Base-by-base conservation (phyloP, 2,113 vertebrate species). In the Gopherus flavomarginatus region DNA sequence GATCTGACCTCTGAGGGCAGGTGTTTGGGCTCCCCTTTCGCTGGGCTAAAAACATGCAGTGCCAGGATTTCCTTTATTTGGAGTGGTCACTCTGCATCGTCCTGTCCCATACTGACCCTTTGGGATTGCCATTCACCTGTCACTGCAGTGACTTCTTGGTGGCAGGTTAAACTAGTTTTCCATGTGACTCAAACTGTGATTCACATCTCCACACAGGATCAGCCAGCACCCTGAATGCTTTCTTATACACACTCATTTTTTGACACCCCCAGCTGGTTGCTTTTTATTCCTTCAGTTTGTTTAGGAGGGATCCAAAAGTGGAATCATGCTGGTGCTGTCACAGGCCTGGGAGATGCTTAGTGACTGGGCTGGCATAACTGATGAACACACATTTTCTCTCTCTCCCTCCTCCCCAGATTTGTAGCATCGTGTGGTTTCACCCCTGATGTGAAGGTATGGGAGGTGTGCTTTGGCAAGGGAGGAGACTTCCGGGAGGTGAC, bases 381-480 rank as follows among this genome's bases (percentile, higher is more conserved):
- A 11, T 83, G 49, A 35, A 29, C 57, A 3, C 86, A 26, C 52
- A 12, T 91, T 85, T 78, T 1, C 85, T 92, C 38, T 94, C 4
- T 8, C 38, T 49, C 78, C 94, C 4, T 8, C 92, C 87, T 38
- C 17, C 0, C 49, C 95, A 99, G 99, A 98, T 99, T 99, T 93
- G 99, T 99, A 29, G 99, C 98, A 0, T 99, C 99, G 0, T 99
- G 99, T 59, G 99, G 99, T 80, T 99, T 99, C 88, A 99, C 99
- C 10, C 99, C 99, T 0, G 99, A 99, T 1, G 99, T 99, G 79
- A 99, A 99, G 95, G 98, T 99, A 72, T 99, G 99, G 99, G 99
- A 99, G 89, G 98, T 99, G 62, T 99, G 99, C 97, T 99, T 99
- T 78, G 97, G 97, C 54, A 99, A 99, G 96, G 98, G 98, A 0